A percentile compares a stretch with the other conserved stretches of the same genome.
Evolutionary conservation across 2,797 vertebrate genomes (phyloP).

Genomic region (Galagoides demidoff): DNA sequence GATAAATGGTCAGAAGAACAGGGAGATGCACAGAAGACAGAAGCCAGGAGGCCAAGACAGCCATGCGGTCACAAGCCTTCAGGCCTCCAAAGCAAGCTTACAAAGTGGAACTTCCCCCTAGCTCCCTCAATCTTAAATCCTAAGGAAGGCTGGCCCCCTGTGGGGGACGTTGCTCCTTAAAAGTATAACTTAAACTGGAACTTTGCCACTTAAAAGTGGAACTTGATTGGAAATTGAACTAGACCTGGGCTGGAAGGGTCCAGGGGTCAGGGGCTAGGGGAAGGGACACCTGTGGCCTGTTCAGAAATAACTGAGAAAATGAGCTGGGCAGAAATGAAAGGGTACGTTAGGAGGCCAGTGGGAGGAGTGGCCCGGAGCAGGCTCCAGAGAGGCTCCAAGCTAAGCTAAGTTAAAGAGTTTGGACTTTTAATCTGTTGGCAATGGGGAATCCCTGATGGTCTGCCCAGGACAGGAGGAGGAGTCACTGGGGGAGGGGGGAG

Average conservation of each 20-base stretch:
- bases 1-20: neutral
- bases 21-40: neutral
- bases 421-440: conserved; percentile 50
- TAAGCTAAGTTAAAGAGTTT: conserved; percentile 31
- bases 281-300: rapidly evolving
- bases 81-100: neutral
- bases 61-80: neutral
- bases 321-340: neutral
- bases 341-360: rapidly evolving
- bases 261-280: neutral
- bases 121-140: neutral
- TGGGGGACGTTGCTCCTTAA: rapidly evolving
- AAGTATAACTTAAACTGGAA: neutral
- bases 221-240: neutral
- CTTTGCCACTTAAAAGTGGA: neutral
- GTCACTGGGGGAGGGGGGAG: neutral
- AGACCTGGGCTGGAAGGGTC: neutral
- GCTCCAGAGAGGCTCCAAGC: neutral
- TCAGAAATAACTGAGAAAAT: neutral
- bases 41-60: neutral
- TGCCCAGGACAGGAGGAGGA: neutral
- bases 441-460: neutral
- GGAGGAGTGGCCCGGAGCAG: neutral
- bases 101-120: neutral
- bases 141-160: neutral